These are phyloP conservation scores for Scaeva pyrastri DNA, from an alignment of 2,888 invertebrate species.

Conservation along the genomic window DNA sequence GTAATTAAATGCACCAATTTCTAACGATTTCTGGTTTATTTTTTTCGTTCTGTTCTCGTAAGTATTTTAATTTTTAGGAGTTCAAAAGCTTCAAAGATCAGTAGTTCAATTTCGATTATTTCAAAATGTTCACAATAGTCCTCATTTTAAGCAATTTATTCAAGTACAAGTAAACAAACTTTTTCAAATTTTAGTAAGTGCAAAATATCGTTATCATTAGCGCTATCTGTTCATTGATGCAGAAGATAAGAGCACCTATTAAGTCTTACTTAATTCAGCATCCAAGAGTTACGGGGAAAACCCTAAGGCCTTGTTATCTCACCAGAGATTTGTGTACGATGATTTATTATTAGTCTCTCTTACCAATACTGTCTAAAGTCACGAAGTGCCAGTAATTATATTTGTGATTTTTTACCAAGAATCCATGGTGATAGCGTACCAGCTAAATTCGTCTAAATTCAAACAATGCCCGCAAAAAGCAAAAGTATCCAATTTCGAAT, in stretches of 20 bases:
- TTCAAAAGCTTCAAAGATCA: no score
- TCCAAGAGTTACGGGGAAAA: neutral
- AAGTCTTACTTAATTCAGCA: neutral
- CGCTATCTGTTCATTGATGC: neutral
- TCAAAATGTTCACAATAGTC: no score
- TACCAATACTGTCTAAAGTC: neutral
- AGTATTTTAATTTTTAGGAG: no score
- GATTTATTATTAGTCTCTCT: neutral
- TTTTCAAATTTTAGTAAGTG: neutral
- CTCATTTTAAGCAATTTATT: no score
- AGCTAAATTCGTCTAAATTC: slow-evolving; percentile 18
- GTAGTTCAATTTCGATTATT: no score
- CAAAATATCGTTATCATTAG: neutral
- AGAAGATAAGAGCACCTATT: neutral
- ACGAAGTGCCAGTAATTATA: neutral
- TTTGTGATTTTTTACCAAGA: slow-evolving; percentile 31
- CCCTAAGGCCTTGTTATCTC: neutral
- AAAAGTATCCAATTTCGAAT: slow-evolving; percentile 49
- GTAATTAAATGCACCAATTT: no score
- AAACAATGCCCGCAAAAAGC: slow-evolving; percentile 23
- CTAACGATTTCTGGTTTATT: no score
- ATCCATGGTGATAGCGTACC: slow-evolving; percentile 22
- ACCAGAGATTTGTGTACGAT: neutral
- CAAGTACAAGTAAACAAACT: neutral
- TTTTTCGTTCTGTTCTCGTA: no score